Evolutionary conservation across 2,888 invertebrate species (phyloP).

Genomic region (Hemicrepidius hirtus): DNA sequence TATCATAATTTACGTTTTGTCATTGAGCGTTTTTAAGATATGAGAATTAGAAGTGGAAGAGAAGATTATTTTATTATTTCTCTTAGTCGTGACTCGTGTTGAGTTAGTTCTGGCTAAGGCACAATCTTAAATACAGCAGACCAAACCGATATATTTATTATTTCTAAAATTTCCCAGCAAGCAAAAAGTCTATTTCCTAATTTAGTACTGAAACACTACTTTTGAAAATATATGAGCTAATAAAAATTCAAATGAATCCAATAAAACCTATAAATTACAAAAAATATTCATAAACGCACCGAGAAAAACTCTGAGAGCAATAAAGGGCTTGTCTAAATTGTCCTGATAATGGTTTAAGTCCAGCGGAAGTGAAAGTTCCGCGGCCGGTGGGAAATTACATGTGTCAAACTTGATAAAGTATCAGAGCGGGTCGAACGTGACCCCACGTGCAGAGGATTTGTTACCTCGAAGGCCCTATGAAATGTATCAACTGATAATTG

Average conservation of each 20-base stretch:
- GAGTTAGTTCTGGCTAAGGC: too few relatives aligned
- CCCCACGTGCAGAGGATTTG: constrained; percentile 58
- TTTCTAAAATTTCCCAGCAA: constrained; percentile 1
- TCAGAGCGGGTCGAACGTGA: constrained; percentile 56
- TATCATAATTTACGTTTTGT: too few relatives aligned
- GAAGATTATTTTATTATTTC: too few relatives aligned
- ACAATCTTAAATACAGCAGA: too few relatives aligned
- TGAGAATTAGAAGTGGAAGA: too few relatives aligned
- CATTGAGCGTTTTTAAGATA: too few relatives aligned
- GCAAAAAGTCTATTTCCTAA: constrained; percentile 34
- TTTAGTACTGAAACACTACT: constrained; percentile 31
- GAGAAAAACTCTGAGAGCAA: constrained; percentile 42
- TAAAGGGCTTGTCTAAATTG: constrained; percentile 51
- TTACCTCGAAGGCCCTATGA: constrained; percentile 51
- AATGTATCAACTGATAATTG: constrained; percentile 57
- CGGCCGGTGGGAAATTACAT: constrained; percentile 60
- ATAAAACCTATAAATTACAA: constrained; percentile 48
- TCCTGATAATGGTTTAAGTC: constrained; percentile 53
- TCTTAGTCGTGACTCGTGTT: too few relatives aligned
- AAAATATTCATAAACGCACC: constrained; percentile 49
- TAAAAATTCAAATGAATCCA: constrained; percentile 44
- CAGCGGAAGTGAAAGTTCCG: constrained; percentile 58
- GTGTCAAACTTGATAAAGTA: constrained; percentile 62
- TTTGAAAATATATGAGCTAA: constrained; percentile 35
- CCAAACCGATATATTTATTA: too few relatives aligned